phyloP scores from a whole-genome alignment of 2,797 vertebrate species.

The Gastrophryne carolinensis region DNA sequence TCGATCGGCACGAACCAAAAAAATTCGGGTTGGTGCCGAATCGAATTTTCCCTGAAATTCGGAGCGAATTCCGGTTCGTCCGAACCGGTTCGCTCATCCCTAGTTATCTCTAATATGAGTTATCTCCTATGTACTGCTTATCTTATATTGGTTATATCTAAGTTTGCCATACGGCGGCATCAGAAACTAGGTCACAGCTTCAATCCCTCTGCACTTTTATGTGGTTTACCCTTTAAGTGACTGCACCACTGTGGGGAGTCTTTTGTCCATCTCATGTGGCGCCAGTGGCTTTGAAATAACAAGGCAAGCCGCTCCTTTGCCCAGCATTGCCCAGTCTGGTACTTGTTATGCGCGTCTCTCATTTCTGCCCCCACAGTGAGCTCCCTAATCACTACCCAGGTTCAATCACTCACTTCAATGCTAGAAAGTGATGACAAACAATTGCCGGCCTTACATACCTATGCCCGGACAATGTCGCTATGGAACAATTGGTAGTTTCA shows the following conservation, averaged over 20 bases:
- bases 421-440: too few relatives aligned
- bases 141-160: too few relatives aligned
- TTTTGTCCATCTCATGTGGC: constrained; percentile 20
- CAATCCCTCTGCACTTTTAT: constrained; percentile 26
- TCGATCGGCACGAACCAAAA: too few relatives aligned
- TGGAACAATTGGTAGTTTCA: too few relatives aligned
- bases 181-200: constrained; percentile 2
- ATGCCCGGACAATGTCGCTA: too few relatives aligned
- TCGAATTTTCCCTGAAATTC: too few relatives aligned
- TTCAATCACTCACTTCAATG: constrained; percentile 31
- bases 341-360: constrained; percentile 16
- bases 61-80: too few relatives aligned
- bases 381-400: constrained; percentile 3
- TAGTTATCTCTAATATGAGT: too few relatives aligned
- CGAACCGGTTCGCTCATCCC: too few relatives aligned
- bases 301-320: not conserved
- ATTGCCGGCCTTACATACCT: too few relatives aligned
- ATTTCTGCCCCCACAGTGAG: constrained; percentile 8
- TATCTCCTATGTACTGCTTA: too few relatives aligned
- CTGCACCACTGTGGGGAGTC: not conserved
- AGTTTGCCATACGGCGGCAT: not conserved
- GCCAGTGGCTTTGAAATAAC: constrained; percentile 21
- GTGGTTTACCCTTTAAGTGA: constrained; percentile 20
- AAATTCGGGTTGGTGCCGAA: too few relatives aligned
- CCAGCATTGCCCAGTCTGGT: constrained; percentile 39